Conservation (phyloP, 2,113 vertebrate genomes). For the Climacteris rufus region DNA sequence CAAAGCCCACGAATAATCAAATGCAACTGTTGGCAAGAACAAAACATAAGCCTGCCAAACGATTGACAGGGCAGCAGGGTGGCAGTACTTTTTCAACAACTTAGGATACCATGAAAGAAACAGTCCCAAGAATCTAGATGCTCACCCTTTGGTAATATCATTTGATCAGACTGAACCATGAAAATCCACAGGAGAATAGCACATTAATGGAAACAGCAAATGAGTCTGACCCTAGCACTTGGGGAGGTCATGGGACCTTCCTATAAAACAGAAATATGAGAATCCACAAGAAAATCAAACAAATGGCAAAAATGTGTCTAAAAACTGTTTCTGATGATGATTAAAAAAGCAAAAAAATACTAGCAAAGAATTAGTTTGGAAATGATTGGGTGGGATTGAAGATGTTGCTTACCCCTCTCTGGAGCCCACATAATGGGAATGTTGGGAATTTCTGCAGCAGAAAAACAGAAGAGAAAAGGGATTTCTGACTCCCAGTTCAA, state of each 20-base stretch:
- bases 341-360: constrained; percentile 73
- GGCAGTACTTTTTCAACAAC: constrained; percentile 50
- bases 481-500: constrained; percentile 84
- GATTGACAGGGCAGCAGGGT: constrained; percentile 16
- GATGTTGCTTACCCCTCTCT: constrained; percentile 85
- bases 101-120: constrained; percentile 44
- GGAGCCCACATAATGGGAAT: constrained; percentile 85
- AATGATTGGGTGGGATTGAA: constrained; percentile 83
- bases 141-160: constrained; percentile 63
- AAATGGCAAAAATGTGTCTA: constrained; percentile 73
- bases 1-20: constrained; percentile 19
- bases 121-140: constrained; percentile 59
- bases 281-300: constrained; percentile 79
- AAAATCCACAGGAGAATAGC: constrained; percentile 73
- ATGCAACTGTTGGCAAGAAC: background rate
- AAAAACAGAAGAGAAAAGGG: constrained; percentile 87
- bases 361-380: constrained; percentile 79
- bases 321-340: constrained; percentile 71
- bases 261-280: constrained; percentile 75
- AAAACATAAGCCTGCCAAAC: constrained; percentile 42
- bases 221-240: constrained; percentile 71
- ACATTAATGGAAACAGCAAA: constrained; percentile 78
- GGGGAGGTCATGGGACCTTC: constrained; percentile 68
- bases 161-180: constrained; percentile 63
- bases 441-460: constrained; percentile 86